phyloP scores from a whole-genome alignment of 2,113 vertebrate genomes.

The Columba janthina region DNA sequence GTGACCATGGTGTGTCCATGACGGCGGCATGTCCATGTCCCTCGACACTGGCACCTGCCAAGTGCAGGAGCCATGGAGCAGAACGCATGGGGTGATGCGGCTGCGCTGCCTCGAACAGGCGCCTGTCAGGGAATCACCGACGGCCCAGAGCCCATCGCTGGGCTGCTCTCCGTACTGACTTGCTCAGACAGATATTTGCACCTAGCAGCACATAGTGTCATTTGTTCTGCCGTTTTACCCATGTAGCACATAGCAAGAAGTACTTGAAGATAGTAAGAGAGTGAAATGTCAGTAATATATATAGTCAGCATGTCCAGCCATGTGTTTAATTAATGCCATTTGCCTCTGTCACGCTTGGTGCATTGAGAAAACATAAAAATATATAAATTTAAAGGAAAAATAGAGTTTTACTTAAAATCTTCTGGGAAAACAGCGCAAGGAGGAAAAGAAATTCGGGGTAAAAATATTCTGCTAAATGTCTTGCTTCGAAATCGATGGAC shows the following conservation, averaged over 20 bases:
- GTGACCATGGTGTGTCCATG: too few species aligned
- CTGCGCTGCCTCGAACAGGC: neutral
- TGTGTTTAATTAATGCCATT: neutral
- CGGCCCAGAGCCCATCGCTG: neutral
- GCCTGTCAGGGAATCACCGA: neutral
- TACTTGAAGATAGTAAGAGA: neutral
- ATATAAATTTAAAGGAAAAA: neutral
- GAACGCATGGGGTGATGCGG: too few species aligned
- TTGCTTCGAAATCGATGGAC: neutral
- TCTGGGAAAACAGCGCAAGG: neutral
- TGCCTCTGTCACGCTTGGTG: neutral
- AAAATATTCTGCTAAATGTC: neutral
- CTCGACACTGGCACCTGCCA: too few species aligned
- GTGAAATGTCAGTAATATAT: neutral
- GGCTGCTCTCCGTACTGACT: neutral
- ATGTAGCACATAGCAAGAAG: neutral
- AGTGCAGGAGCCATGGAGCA: too few species aligned
- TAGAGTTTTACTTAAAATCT: neutral
- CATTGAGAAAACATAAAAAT: neutral
- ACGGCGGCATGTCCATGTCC: too few species aligned
- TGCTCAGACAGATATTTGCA: accelerated
- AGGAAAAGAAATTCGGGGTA: neutral
- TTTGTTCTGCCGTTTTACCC: neutral
- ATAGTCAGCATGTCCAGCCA: neutral
- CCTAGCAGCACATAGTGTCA: neutral